phyloP scores from a whole-genome alignment of 2,888 invertebrate genomes.

The Pristionchus fissidentatus region DNA sequence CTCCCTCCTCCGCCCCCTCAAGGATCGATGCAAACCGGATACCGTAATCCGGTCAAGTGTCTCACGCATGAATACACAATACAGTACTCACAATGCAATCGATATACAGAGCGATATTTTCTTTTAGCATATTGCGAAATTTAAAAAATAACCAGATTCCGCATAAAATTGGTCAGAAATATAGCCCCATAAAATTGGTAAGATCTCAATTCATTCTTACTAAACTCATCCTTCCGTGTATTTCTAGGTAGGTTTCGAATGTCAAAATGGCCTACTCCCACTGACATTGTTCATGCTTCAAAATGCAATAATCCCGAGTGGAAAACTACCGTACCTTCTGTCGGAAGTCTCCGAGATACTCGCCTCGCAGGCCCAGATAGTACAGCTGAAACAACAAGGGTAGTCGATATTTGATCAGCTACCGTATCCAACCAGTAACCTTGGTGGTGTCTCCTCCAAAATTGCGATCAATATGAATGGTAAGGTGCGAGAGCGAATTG shows the following conservation, averaged over 20 bases:
- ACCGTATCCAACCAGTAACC: constrained; percentile 56
- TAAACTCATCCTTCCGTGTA: no score
- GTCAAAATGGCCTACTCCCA: no score
- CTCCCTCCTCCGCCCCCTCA: not conserved
- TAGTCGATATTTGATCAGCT: constrained; percentile 77
- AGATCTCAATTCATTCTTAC: no score
- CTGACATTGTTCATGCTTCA: no score
- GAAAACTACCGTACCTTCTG: constrained; percentile 55
- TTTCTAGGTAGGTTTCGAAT: no score
- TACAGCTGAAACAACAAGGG: constrained; percentile 77
- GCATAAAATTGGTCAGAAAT: no score
- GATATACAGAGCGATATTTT: no score
- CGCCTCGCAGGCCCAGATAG: constrained; percentile 95
- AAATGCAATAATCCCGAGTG: not conserved
- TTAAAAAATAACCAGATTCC: no score
- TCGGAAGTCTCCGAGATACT: constrained; percentile 80
- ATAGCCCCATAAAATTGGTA: no score
- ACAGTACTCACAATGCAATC: no score
- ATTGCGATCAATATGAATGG: constrained; percentile 84
- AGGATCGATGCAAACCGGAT: constrained; percentile 7
- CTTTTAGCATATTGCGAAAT: no score
- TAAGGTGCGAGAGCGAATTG: constrained; percentile 89
- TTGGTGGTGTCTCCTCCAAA: constrained; percentile 87
- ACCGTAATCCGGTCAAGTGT: not conserved
- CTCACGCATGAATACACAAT: not conserved